phyloP scores from a whole-genome alignment of 2,797 vertebrate species.

The Alosa sapidissima region DNA sequence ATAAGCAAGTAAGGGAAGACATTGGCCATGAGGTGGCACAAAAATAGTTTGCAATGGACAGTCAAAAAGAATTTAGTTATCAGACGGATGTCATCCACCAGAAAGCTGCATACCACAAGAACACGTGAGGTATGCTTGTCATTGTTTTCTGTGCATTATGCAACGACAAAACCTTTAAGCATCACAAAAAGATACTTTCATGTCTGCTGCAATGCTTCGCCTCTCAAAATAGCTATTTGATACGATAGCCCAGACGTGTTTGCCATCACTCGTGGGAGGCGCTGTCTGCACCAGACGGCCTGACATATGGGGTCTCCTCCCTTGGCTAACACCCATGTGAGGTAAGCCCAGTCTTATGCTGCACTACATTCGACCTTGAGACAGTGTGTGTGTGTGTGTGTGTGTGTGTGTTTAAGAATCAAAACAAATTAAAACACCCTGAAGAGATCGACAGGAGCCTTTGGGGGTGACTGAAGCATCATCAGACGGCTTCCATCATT shows the following conservation, averaged over 20 bases:
- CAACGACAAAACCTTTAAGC: not conserved
- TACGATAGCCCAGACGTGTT: not conserved
- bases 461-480: not conserved
- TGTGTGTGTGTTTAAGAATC: not conserved
- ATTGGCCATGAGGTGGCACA: not conserved
- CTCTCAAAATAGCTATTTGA: not conserved
- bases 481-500: not conserved
- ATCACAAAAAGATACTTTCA: not conserved
- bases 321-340: not conserved
- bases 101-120: not conserved
- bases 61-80: not conserved
- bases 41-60: not conserved
- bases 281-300: not conserved
- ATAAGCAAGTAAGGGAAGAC: not conserved
- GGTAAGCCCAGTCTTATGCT: not conserved
- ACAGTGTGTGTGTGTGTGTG: not conserved
- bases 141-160: not conserved
- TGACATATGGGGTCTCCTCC: constrained; percentile 13
- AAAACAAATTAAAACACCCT: not conserved
- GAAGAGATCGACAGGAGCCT: not conserved
- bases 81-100: not conserved
- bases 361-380: not conserved
- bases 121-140: not conserved
- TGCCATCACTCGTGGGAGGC: constrained; percentile 2
- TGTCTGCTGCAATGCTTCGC: not conserved